Base-by-base conservation (phyloP, 2,797 vertebrate genomes). In the Menidia menidia region DNA sequence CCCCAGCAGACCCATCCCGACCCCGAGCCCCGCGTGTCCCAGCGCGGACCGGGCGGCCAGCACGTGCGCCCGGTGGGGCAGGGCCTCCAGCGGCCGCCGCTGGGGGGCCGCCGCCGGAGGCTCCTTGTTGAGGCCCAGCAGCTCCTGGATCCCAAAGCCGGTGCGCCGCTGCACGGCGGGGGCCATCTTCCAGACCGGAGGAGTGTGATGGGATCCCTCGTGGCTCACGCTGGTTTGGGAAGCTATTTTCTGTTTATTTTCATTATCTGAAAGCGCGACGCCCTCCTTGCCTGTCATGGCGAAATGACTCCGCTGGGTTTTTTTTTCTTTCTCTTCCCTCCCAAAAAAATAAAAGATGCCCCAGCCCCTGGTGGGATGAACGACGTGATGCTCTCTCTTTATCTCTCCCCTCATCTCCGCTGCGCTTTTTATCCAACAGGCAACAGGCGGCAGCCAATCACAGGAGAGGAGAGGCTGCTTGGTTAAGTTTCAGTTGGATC, bases 91-190 rank as follows among this genome's bases (percentile, higher is more conserved):
- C 63, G 95, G 90, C 47, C 94, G 92, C 84, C 97, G 89, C 55
- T 95, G 95, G 1, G 91, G 18, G 44, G 18, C 90, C 68, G 18
- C 90, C 68, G 87, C 88, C 69, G 96, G 93, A 3, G 97, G 95
- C 82, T 98, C 97, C 93, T 97, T 98, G 91, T 97, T 98, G 82
- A 98, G 95, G 54, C 97, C 97, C 80, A 98, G 92, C 85, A 99
- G 97, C 93, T 99, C 97, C 91, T 98, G 97, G 87, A 98, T 99
- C 72, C 97, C 97, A 78, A 99, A 98, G 48, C 97, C 97, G 0
- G 96, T 98, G 94, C 97, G 97, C 82, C 97, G 92, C 71, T 95
- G 94, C 80, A 53, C 86, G 16, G 94, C 87, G 64, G 91, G 87
- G 63, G 85, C 86, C 81, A 79, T 93, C 80, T 94, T 95, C 73